phyloP scores from a whole-genome alignment of 2,888 invertebrate genomes.

The Anoplius nigerrimus region DNA sequence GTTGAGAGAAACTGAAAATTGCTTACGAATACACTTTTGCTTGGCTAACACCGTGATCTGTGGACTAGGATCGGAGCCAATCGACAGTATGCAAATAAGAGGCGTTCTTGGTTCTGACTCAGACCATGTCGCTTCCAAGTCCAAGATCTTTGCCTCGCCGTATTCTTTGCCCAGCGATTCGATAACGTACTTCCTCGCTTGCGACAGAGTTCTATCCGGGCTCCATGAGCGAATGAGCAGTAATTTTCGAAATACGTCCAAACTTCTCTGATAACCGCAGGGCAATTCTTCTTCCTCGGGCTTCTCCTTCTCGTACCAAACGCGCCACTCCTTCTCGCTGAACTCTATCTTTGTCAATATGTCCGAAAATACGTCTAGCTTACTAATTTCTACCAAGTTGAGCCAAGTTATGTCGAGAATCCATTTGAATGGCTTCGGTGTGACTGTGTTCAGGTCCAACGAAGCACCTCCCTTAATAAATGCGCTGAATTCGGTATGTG shows the following conservation, averaged over 20 bases:
- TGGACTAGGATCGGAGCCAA: conserved; percentile 97
- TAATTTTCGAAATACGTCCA: conserved; percentile 92
- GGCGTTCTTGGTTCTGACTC: conserved; percentile 94
- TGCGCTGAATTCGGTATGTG: conserved; percentile 93
- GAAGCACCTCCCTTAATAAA: conserved; percentile 98
- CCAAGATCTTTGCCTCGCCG: conserved; percentile 93
- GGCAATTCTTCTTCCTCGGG: conserved; percentile 95
- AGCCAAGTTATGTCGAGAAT: conserved; percentile 97
- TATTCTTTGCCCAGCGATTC: conserved; percentile 91
- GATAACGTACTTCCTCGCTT: conserved; percentile 93
- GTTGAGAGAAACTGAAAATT: background rate
- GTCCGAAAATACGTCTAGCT: conserved; percentile 86
- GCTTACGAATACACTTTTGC: conserved; percentile 87
- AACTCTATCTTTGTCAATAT: conserved; percentile 88
- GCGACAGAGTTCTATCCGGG: conserved; percentile 94
- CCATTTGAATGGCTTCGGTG: conserved; percentile 95
- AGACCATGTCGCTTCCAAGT: conserved; percentile 91
- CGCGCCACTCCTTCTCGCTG: conserved; percentile 91
- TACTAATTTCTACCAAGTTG: conserved; percentile 95
- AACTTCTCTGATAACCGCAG: conserved; percentile 88
- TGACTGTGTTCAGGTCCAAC: conserved; percentile 92
- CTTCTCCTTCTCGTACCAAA: conserved; percentile 94
- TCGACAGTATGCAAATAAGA: conserved; percentile 93
- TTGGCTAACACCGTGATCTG: conserved; percentile 93
- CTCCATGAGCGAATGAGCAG: conserved; percentile 95